Evolutionary conservation across 1,140 invertebrate species (phyloP).

Genomic region (Mizuhopecten yessoensis): DNA sequence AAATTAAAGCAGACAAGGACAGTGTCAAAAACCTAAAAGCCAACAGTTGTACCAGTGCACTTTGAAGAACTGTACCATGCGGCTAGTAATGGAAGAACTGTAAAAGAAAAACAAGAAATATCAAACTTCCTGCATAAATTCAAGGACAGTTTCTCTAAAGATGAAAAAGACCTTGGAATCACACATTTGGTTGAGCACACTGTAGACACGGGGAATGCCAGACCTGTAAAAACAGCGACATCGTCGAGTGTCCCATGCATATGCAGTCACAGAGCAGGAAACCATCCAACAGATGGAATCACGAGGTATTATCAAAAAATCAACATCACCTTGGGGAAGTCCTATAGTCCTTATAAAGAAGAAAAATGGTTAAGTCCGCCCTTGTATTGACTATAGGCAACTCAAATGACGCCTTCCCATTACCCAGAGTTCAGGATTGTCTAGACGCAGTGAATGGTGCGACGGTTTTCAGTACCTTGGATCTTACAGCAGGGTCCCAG

Average conservation of each 20-base stretch:
- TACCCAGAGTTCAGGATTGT: constrained; percentile 58
- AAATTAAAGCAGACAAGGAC: neutral
- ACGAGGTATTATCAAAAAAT: constrained; percentile 68
- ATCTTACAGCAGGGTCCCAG: constrained; percentile 50
- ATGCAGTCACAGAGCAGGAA: constrained; percentile 54
- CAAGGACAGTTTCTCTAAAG: constrained; percentile 50
- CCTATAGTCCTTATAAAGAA: constrained; percentile 84
- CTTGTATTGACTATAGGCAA: constrained; percentile 84
- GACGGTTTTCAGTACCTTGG: constrained; percentile 50
- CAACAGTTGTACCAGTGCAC: neutral
- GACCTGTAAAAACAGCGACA: constrained; percentile 61
- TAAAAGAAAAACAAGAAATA: neutral
- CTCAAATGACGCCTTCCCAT: constrained; percentile 62
- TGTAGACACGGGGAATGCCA: constrained; percentile 62
- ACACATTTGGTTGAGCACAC: constrained; percentile 62
- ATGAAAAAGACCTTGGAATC: constrained; percentile 59
- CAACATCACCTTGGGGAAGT: constrained; percentile 83
- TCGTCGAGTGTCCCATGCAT: constrained; percentile 56
- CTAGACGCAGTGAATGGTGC: constrained; percentile 52
- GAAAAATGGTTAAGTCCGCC: constrained; percentile 81
- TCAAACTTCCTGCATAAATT: constrained; percentile 45
- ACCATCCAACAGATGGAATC: constrained; percentile 59
- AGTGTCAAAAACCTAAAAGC: neutral
- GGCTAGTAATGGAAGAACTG: neutral
- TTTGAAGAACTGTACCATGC: neutral